These are phyloP conservation scores for Enteromius thamalakanensis DNA, from an alignment of 2,797 vertebrate species.

Conservation along the genomic window DNA sequence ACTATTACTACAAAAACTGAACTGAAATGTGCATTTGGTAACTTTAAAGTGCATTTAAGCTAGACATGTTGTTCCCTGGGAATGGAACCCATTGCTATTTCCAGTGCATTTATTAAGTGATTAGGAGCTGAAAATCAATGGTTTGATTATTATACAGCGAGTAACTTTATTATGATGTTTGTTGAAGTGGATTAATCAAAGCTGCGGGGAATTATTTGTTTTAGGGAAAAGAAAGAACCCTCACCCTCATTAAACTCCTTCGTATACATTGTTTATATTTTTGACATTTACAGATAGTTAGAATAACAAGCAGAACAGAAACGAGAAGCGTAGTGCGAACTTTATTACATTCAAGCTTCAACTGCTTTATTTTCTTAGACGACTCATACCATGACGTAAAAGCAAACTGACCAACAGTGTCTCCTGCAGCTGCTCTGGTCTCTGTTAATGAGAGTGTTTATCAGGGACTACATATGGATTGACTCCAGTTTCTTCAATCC, in stretches of 20 bases:
- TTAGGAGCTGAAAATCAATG: background rate
- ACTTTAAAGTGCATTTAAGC: background rate
- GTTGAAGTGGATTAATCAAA: conserved; percentile 7
- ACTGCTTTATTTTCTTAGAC: conserved; percentile 1
- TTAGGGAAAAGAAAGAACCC: conserved; percentile 4
- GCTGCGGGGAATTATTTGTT: background rate
- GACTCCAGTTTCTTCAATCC: background rate
- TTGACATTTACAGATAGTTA: conserved; percentile 13
- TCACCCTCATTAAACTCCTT: background rate
- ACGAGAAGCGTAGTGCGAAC: background rate
- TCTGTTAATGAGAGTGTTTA: conserved; percentile 12
- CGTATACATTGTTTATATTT: conserved; percentile 16
- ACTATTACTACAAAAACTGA: background rate
- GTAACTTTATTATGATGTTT: background rate
- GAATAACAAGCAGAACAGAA: background rate
- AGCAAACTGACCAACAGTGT: conserved; percentile 10
- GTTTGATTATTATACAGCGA: conserved; percentile 1
- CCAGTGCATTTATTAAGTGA: background rate
- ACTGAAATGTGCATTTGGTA: background rate
- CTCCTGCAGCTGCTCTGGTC: conserved; percentile 13
- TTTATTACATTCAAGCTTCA: conserved; percentile 5
- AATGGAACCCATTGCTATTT: background rate
- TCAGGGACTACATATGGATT: conserved; percentile 12
- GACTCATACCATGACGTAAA: background rate
- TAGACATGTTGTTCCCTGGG: background rate